phyloP scores from a whole-genome alignment of 2,797 vertebrate species.

The Menidia menidia region DNA sequence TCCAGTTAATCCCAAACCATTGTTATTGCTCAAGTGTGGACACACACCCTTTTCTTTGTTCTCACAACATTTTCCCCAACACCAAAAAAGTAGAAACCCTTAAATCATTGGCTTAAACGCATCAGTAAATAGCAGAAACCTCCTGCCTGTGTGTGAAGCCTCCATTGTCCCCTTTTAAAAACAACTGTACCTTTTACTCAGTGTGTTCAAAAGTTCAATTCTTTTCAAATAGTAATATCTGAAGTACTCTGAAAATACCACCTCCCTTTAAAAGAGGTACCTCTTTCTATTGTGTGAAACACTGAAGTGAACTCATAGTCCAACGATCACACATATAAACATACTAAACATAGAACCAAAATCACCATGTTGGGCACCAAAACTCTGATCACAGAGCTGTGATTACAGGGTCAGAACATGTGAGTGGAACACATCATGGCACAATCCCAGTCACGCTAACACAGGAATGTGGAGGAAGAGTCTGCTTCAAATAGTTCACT shows the following conservation, averaged over 20 bases:
- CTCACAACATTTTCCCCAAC: background rate
- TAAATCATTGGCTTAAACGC: background rate
- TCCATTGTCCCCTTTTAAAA: background rate
- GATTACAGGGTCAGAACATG: slow-evolving; percentile 54
- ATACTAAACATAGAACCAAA: slow-evolving; percentile 53
- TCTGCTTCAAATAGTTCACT: slow-evolving; percentile 18
- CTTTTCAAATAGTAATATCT: background rate
- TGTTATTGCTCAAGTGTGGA: background rate
- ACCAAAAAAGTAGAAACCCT: background rate
- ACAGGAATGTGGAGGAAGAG: slow-evolving; percentile 23
- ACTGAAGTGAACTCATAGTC: background rate
- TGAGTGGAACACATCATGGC: slow-evolving; percentile 31
- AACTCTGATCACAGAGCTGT: slow-evolving; percentile 25
- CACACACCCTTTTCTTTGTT: background rate
- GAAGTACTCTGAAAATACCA: background rate
- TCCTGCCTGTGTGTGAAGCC: too few relatives aligned
- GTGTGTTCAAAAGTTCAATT: background rate
- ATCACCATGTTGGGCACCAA: slow-evolving; percentile 42
- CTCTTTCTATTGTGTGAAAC: background rate
- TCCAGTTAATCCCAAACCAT: background rate
- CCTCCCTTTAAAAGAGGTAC: background rate
- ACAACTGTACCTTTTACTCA: background rate
- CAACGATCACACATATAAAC: slow-evolving; percentile 34
- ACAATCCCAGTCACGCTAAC: slow-evolving; percentile 18
- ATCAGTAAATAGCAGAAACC: too few relatives aligned